Evolutionary conservation across 2,797 vertebrate genomes (phyloP).

Genomic region (Taenioides sp.): DNA sequence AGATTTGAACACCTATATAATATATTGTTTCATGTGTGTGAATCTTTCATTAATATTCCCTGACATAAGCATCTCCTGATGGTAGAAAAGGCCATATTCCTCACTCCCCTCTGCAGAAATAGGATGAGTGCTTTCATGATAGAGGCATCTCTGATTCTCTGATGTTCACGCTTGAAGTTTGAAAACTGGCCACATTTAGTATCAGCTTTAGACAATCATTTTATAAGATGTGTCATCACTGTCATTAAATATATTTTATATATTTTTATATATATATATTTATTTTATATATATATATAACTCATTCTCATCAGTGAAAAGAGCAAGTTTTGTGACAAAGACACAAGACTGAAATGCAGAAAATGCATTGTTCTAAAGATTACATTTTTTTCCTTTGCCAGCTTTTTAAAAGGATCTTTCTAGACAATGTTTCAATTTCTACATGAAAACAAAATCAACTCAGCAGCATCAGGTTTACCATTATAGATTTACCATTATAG

Average conservation of each 20-base stretch:
- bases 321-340: not conserved
- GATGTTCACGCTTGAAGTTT: slow-evolving; percentile 65
- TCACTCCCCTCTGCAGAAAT: slow-evolving; percentile 51
- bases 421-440: slow-evolving; percentile 29
- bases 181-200: slow-evolving; percentile 60
- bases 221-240: not conserved
- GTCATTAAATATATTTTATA: not conserved
- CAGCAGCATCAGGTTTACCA: slow-evolving; percentile 21
- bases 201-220: slow-evolving; percentile 23
- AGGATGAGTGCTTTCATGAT: slow-evolving; percentile 47
- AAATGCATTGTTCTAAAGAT: not conserved
- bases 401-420: slow-evolving; percentile 13
- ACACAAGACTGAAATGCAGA: not conserved
- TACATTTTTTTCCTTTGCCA: slow-evolving; percentile 2
- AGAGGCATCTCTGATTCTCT: slow-evolving; percentile 49
- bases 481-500: slow-evolving; percentile 34
- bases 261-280: too few species aligned
- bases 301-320: not conserved
- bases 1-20: not conserved
- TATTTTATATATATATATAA: too few species aligned
- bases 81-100: slow-evolving; percentile 29
- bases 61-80: slow-evolving; percentile 32
- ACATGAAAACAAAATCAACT: not conserved
- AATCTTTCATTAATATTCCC: slow-evolving; percentile 27
- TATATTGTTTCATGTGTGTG: not conserved